Conservation (phyloP, 2,888 invertebrate species). For the Drosophila mayaguana region DNA sequence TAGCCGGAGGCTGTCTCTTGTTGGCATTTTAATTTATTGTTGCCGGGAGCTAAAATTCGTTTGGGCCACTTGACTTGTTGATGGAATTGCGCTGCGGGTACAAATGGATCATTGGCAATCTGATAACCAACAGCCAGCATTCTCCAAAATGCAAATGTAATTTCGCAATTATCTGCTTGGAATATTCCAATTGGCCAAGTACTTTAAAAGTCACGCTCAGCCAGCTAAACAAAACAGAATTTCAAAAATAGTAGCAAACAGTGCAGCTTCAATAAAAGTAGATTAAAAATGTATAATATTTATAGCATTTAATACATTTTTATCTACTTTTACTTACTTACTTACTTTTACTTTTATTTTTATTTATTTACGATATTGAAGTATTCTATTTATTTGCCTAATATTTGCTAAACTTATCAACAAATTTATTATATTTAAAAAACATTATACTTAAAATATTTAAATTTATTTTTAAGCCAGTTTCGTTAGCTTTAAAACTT, state of each 20-base stretch:
- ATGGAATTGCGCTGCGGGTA: conserved; percentile 15
- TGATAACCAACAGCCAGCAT: conserved; percentile 10
- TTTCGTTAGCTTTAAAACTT: background rate
- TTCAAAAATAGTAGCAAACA: conserved; percentile 9
- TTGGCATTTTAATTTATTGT: conserved; percentile 30
- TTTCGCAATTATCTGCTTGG: conserved; percentile 37
- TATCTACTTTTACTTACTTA: no score
- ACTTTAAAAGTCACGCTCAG: conserved; percentile 10
- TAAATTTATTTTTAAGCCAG: background rate
- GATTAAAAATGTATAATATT: no score
- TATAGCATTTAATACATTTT: no score
- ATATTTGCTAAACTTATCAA: background rate
- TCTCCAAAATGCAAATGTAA: conserved; percentile 22
- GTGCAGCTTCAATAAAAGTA: conserved; percentile 5
- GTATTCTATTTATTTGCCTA: background rate
- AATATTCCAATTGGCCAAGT: conserved; percentile 28
- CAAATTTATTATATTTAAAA: no score
- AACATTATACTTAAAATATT: no score
- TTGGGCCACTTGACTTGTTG: conserved; percentile 44
- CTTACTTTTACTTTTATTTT: no score
- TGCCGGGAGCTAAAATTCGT: conserved; percentile 23
- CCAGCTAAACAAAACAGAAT: conserved; percentile 8
- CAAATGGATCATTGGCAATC: conserved; percentile 20
- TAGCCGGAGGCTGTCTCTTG: conserved; percentile 15
- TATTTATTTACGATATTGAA: no score